phyloP scores from a whole-genome alignment of 2,888 invertebrate genomes.

The Drosophila greeni region DNA sequence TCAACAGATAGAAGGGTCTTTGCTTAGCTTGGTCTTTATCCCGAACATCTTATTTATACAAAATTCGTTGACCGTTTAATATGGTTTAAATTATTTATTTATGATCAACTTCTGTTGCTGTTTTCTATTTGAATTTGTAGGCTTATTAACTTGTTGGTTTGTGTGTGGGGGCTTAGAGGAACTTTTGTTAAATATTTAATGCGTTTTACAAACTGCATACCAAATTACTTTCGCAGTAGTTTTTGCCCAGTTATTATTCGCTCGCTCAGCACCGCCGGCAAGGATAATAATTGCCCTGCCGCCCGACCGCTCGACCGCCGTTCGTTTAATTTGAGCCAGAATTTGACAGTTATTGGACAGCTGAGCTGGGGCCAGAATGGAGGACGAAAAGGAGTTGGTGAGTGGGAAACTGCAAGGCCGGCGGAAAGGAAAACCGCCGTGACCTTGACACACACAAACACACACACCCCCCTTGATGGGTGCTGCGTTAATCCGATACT shows the following conservation, averaged over 20 bases:
- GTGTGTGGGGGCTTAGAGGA: background rate
- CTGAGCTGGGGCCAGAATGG: slow-evolving; percentile 6
- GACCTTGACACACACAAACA: slow-evolving; percentile 15
- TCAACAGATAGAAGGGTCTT: background rate
- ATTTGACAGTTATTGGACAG: slow-evolving; percentile 70
- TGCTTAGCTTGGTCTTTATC: no score
- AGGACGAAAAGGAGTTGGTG: background rate
- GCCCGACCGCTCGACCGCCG: slow-evolving; percentile 23
- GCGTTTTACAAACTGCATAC: slow-evolving; percentile 22
- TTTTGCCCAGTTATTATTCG: slow-evolving; percentile 1
- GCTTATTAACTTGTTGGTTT: slow-evolving; percentile 1
- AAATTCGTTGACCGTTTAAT: background rate
- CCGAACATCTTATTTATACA: background rate
- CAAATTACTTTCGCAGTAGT: slow-evolving; percentile 7
- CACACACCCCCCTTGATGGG: background rate
- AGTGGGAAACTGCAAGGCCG: slow-evolving; percentile 25
- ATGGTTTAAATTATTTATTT: background rate
- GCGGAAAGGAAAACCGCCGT: slow-evolving; percentile 7
- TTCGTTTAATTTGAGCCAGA: slow-evolving; percentile 61
- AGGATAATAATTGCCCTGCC: slow-evolving; percentile 25
- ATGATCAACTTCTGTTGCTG: background rate
- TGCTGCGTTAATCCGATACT: slow-evolving; percentile 24
- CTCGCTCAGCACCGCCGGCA: no score
- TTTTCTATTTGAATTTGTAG: background rate
- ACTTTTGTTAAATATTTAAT: slow-evolving; percentile 11